Percentiles rank a stretch among this genome's conserved stretches.
These are phyloP conservation scores for Tragelaphus oryx DNA, from an alignment of 2,797 vertebrate species.

Conservation along the genomic window DNA sequence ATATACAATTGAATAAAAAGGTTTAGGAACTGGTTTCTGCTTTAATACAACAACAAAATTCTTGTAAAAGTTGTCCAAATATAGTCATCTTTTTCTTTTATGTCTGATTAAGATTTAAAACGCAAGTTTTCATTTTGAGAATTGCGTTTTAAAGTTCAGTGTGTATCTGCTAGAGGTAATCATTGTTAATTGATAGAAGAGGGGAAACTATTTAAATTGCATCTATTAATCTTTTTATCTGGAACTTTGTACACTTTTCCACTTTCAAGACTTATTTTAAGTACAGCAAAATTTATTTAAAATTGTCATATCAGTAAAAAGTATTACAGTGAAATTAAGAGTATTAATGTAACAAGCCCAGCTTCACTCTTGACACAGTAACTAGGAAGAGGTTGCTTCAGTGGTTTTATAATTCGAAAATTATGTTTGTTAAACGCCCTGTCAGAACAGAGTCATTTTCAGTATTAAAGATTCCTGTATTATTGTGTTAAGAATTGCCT, in stretches of 20 bases:
- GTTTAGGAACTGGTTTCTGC: constrained; percentile 81
- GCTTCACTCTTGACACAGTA: constrained; percentile 20
- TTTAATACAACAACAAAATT: constrained; percentile 79
- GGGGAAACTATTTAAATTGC: constrained; percentile 56
- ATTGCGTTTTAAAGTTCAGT: constrained; percentile 62
- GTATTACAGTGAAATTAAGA: constrained; percentile 47
- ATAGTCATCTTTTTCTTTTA: constrained; percentile 73
- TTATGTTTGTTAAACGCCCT: constrained; percentile 54
- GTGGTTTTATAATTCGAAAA: constrained; percentile 41
- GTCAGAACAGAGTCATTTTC: constrained; percentile 50
- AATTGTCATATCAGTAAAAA: constrained; percentile 47
- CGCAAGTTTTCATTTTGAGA: constrained; percentile 52
- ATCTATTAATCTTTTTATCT: constrained; percentile 70
- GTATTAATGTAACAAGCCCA: constrained; percentile 49
- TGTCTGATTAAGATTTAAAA: constrained; percentile 60
- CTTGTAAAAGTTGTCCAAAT: constrained; percentile 74
- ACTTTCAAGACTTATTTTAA: constrained; percentile 69
- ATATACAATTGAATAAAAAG: constrained; percentile 67
- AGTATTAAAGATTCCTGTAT: constrained; percentile 65
- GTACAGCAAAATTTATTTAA: constrained; percentile 56
- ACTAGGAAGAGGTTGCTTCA: constrained; percentile 37
- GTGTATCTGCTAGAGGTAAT: constrained; percentile 25
- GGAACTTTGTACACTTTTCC: constrained; percentile 68
- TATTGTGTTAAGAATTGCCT: constrained; percentile 63
- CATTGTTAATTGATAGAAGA: constrained; percentile 33